Base-by-base conservation (phyloP, 2,888 invertebrate genomes). In the Ennomos erosarius region DNA sequence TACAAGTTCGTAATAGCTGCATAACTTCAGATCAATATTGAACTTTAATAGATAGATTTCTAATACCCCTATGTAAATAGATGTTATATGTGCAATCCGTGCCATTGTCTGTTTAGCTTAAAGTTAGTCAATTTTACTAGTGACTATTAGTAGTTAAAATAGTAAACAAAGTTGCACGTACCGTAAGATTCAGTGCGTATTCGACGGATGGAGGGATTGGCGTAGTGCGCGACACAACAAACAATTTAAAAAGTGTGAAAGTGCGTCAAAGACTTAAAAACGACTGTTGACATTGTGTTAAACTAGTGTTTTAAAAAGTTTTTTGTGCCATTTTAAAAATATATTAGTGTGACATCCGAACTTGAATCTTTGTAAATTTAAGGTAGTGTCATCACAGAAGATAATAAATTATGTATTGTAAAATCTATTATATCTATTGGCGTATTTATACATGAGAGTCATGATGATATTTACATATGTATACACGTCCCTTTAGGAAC, bases 401-500 rank as follows among this genome's bases (percentile, higher is more conserved):
- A 88, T 88, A 89, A 82, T 81, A 87, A 88, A 84, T 85, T 87
- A 87, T 89, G 85, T 91, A 90, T 87, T 90, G 84, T 87, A 87
- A 83, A 84, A 83, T 88, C 75, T 87, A 87, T 83, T 54, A 48
- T 89, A 90, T 88, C 85, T 90, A 89, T 90, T 90, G 83, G 88
- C 84, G 88, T 91, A 92, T 92, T 92, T 91, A 91, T 91, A 92
- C 90, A 91, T 86, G 85, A 85, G 72, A 87, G 88, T 87, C 84
- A 87, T 84, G 78, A 87, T 85, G 77, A 87, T 90, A 91, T 92
- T 90, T 91, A 91, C 90, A 90, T 89, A 92, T 91, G 90, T 92
- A 89, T 92, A 92, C 92, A 91, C 88, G 91, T 92, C 89, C 92
- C 90, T 82, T 92, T 92, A 91, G 91, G 92, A 89, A 91, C 92